A percentile compares a stretch with the other conserved stretches of the same genome.
Evolutionary conservation across 1,140 invertebrate genomes (phyloP).

Genomic region (Nephila pilipes): DNA sequence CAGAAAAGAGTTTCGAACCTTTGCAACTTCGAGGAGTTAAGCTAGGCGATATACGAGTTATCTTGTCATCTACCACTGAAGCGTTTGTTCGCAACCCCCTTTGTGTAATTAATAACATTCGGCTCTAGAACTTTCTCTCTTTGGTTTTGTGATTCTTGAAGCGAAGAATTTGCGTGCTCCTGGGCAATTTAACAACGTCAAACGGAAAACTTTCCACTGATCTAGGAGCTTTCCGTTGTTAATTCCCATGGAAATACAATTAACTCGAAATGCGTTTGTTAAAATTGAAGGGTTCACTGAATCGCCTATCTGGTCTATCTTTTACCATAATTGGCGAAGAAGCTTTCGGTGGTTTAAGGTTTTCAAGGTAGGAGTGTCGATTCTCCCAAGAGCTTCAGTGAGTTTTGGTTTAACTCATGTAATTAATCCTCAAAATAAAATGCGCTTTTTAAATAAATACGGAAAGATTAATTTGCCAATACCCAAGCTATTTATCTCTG

Average conservation of each 20-base stretch:
- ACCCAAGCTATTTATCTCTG: no score
- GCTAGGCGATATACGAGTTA: not conserved
- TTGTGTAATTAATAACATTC: constrained; percentile 2
- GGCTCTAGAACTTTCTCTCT: not conserved
- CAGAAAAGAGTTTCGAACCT: not conserved
- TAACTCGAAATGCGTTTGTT: constrained; percentile 8
- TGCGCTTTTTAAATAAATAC: no score
- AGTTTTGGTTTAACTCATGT: no score
- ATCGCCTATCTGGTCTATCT: not conserved
- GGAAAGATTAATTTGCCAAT: no score
- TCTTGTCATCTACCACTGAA: constrained; percentile 26
- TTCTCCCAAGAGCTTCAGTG: no score
- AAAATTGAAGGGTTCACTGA: not conserved
- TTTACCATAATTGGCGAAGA: not conserved
- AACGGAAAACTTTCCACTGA: not conserved
- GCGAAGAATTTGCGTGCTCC: not conserved
- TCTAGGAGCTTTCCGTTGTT: not conserved
- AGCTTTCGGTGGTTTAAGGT: not conserved
- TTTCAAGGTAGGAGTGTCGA: no score
- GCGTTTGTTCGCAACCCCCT: not conserved
- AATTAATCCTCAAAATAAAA: no score
- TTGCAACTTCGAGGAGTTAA: constrained; percentile 1
- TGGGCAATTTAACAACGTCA: constrained; percentile 5
- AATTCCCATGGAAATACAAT: not conserved
- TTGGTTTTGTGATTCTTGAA: not conserved